Base-by-base conservation (phyloP, 1,140 invertebrate genomes). In the Brachionus sp. region DNA sequence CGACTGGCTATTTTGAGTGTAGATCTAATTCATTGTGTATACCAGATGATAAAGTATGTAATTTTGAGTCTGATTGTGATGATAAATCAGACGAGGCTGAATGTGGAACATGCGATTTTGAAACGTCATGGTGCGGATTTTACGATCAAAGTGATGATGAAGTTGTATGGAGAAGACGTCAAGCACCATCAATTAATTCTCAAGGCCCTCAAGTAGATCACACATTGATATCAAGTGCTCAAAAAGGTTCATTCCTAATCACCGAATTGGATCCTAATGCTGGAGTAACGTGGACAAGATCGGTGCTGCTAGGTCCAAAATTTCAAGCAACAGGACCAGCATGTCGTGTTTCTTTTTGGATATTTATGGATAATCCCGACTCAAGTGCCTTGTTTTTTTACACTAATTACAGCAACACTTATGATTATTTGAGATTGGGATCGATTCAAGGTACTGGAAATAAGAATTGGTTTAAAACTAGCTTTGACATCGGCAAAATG, bases 181-280 rank as follows among this genome's bases (percentile, higher is more conserved):
- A 92, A 85, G 91, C 90, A 53, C 89, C 90, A 16, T 93, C 93
- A 0, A 92, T 92, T 33, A 85, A 85, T 13, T 77, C 84, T 19
- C 90, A 93, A 0, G 93, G 93, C 6, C 93, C 93, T 0, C 90
- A 91, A 3, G 91, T 90, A 84, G 93, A 94, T 86, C 93, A 94
- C 85, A 94, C 93, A 0, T 68, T 80, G 2, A 70, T 73, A 42
- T 84, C 46, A 10, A 64, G 84, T 35, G 91, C 94, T 89, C 93
- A 93, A 85, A 92, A 93, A 37, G 70, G 70, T 9, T 75, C 37
- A 25, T 75, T 75, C 6, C 13, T 75, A 13, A 35, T 75, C 0
- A 75, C 70, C 0, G 42, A 75, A 46, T 35, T 75, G 3, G 93
- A 94, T 84, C 77, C 66, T 25, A 84, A 83, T 33, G 66, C 83